Percentiles rank a stretch among this genome's conserved stretches.
Conservation (phyloP, 1,140 invertebrate genomes). For the Lucilia sericata region DNA sequence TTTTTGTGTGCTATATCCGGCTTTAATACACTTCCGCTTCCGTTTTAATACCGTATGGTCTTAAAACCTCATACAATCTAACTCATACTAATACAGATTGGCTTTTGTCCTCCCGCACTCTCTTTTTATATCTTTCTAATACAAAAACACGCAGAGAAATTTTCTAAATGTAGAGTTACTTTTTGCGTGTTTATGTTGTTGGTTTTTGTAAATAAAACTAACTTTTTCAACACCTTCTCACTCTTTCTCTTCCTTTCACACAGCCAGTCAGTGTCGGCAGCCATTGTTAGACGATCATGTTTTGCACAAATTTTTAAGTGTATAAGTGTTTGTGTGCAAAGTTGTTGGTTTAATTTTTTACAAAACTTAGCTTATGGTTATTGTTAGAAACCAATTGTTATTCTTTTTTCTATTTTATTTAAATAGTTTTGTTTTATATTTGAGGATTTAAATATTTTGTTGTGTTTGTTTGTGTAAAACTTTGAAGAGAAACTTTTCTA, state of each 20-base stretch:
- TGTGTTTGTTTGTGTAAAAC: not conserved
- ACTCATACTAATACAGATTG: not conserved
- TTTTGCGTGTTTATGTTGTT: slow-evolving; percentile 11
- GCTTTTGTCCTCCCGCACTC: not conserved
- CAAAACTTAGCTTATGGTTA: slow-evolving; percentile 25
- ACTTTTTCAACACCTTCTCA: slow-evolving; percentile 7
- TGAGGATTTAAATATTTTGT: slow-evolving; percentile 36
- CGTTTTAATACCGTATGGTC: slow-evolving; percentile 38
- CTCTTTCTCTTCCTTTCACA: too few species aligned
- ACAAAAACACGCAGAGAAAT: not conserved
- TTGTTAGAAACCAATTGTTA: slow-evolving; percentile 41
- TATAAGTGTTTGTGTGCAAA: not conserved
- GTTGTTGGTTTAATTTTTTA: not conserved
- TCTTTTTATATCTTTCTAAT: not conserved
- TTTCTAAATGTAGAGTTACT: not conserved
- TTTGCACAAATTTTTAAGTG: not conserved
- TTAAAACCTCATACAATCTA: slow-evolving; percentile 28
- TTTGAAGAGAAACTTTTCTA: not conserved
- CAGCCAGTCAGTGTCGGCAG: not conserved
- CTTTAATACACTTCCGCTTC: slow-evolving; percentile 40
- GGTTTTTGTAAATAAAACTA: slow-evolving; percentile 22
- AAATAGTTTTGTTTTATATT: not conserved
- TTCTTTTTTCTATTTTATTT: slow-evolving; percentile 26
- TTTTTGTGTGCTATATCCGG: slow-evolving; percentile 37
- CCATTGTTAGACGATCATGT: slow-evolving; percentile 9